Evolutionary conservation across 1,140 invertebrate species (phyloP).

Genomic region (Odontomachus brunneus): DNA sequence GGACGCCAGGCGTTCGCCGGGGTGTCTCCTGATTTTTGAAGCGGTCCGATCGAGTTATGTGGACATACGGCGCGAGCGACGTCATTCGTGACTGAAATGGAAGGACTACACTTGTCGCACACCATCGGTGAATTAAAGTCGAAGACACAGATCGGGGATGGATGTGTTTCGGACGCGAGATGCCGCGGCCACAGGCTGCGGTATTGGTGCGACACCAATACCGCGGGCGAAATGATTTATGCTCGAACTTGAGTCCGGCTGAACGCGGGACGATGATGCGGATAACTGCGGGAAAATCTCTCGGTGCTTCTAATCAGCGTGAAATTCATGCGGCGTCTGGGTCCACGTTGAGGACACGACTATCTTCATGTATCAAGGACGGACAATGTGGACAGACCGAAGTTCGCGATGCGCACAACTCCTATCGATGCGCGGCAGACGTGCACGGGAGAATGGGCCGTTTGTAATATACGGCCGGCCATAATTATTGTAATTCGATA

Average conservation of each 20-base stretch:
- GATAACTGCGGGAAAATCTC: neutral
- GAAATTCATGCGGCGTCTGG: neutral
- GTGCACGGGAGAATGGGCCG: slow-evolving; percentile 4
- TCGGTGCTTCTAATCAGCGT: neutral
- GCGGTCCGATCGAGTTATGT: slow-evolving; percentile 62
- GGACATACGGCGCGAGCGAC: slow-evolving; percentile 38
- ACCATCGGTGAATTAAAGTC: slow-evolving; percentile 37
- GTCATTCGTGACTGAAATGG: slow-evolving; percentile 2
- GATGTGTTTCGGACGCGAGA: neutral
- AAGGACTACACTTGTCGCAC: slow-evolving; percentile 3
- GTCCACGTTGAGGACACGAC: no score
- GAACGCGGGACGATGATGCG: neutral
- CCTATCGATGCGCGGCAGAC: neutral
- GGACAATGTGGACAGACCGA: neutral
- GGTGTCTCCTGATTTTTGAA: slow-evolving; percentile 74
- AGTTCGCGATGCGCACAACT: neutral
- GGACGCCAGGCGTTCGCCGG: slow-evolving; percentile 44
- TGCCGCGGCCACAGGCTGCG: neutral
- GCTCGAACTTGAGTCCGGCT: neutral
- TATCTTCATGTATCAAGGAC: no score
- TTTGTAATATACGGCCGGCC: slow-evolving; percentile 9
- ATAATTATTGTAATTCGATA: slow-evolving; percentile 79
- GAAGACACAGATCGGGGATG: slow-evolving; percentile 1
- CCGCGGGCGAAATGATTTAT: slow-evolving; percentile 18
- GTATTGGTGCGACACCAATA: no score